Base-by-base conservation (phyloP, 1,140 invertebrate species). In the Sarcophaga peregrina region DNA sequence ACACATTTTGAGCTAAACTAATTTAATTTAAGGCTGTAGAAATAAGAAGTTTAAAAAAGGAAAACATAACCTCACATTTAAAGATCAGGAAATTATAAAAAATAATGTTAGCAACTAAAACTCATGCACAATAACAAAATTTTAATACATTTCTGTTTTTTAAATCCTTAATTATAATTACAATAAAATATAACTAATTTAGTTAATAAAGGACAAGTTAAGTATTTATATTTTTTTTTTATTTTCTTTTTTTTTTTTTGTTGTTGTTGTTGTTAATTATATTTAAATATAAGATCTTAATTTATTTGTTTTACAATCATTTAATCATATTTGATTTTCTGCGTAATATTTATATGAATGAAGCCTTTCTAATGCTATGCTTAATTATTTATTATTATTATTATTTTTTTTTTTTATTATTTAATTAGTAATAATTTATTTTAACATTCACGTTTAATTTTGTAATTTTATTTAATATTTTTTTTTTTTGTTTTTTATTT, bases 81-180 rank as follows among this genome's bases (percentile, higher is more conserved):
- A 76, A 78, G 17, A 46, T 76, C n/a, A 76, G 25, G 17, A 78
- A 50, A 78, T 78, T 50, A 50, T 50, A 50, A 78, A 25, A 15
- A 25, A 78, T 50, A 48, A 48, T n/a, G 5, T 10, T 52, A 45
- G 37, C 7, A 8, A 78, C 17, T 78, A 78, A n/a, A 78, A 78
- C 75, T 78, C 75, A 78, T 78, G 25, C 46, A 62, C 58, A 81
- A 81, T 81, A 58, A 81, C 52, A 81, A 58, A 81, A 58, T 81
- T 81, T 78, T 78, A 78, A 78, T 78, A 78, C 75, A 78, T 78
- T 78, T 20, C 50, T 80, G n/a, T n/a, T 75, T 37, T 76, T 81
- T 81, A 20, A n/a, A 11, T 76, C 46, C 25, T 54, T 25, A 13
- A 81, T 58, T 46, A 54, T 62, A 68, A 81, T 62, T 81, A 81